Percentiles rank a stretch among this genome's conserved stretches.
Evolutionary conservation across 2,113 vertebrate species (phyloP).

Genomic region (Oreochromis tanganicae): DNA sequence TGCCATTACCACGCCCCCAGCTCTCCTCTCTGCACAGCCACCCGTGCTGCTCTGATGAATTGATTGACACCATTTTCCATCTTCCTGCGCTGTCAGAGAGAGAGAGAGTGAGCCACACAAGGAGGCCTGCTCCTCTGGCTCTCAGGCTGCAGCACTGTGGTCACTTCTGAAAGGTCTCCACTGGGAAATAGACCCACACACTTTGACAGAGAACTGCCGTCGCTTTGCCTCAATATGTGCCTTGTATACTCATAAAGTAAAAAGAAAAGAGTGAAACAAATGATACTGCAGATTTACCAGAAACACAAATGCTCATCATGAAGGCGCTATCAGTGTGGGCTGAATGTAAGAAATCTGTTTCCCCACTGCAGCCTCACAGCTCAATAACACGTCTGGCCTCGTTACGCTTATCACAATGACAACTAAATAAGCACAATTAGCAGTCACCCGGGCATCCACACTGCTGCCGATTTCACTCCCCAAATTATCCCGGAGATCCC

Average conservation of each 20-base stretch:
- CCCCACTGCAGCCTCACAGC: conserved; percentile 49
- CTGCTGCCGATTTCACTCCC: conserved; percentile 37
- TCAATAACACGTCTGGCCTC: conserved; percentile 67
- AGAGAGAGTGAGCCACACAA: conserved; percentile 35
- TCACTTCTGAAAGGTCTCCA: conserved; percentile 42
- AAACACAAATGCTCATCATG: not conserved
- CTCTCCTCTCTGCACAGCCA: conserved; percentile 56
- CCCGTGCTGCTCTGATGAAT: conserved; percentile 69
- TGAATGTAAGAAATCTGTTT: conserved; percentile 1
- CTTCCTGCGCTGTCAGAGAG: conserved; percentile 58
- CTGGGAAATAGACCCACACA: not conserved
- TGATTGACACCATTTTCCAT: conserved; percentile 77
- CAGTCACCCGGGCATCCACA: conserved; percentile 50
- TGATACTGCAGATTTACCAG: not conserved
- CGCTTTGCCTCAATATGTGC: not conserved
- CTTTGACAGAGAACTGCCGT: not conserved
- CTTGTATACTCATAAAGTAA: not conserved
- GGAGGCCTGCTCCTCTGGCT: conserved; percentile 17
- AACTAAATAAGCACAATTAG: conserved; percentile 72
- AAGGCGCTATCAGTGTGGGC: not conserved
- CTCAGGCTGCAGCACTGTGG: conserved; percentile 20
- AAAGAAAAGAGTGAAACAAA: not conserved
- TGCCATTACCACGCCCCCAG: conserved; percentile 40
- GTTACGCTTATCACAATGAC: conserved; percentile 70
- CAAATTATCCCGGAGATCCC: conserved; percentile 22